Conservation (phyloP, 2,888 invertebrate species). For the Plagodis dolabraria region DNA sequence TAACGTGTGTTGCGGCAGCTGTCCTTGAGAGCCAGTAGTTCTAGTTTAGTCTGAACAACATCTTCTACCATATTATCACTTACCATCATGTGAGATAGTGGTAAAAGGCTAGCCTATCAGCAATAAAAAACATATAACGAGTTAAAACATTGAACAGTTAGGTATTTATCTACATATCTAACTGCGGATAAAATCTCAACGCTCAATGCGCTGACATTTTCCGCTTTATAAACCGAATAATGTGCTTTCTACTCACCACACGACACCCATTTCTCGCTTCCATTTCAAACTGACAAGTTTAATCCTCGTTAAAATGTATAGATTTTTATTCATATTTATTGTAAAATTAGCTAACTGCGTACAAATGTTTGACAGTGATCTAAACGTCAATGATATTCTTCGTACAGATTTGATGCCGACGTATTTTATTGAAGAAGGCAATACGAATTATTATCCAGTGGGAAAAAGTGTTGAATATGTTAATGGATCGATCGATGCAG, state of each 20-base stretch:
- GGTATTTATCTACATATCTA: slow-evolving; percentile 29
- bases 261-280: slow-evolving; percentile 44
- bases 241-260: slow-evolving; percentile 43
- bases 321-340: slow-evolving; percentile 30
- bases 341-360: slow-evolving; percentile 26
- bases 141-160: slow-evolving; percentile 48
- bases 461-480: slow-evolving; percentile 47
- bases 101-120: no score
- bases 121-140: no score
- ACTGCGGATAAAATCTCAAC: slow-evolving; percentile 52
- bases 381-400: slow-evolving; percentile 88
- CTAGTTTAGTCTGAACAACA: no score
- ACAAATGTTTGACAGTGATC: slow-evolving; percentile 62
- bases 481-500: slow-evolving; percentile 86
- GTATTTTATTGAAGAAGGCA: slow-evolving; percentile 80
- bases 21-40: no score
- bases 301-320: slow-evolving; percentile 7
- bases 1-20: no score
- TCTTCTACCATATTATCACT: no score
- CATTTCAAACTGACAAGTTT: slow-evolving; percentile 15
- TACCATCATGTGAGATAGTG: no score
- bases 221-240: slow-evolving; percentile 76
- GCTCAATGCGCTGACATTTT: slow-evolving; percentile 59
- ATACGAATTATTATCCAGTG: slow-evolving; percentile 42
- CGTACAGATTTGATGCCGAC: slow-evolving; percentile 89